These are phyloP conservation scores for Neosalanx taihuensis DNA, from an alignment of 2,797 vertebrate genomes.

Conservation along the genomic window DNA sequence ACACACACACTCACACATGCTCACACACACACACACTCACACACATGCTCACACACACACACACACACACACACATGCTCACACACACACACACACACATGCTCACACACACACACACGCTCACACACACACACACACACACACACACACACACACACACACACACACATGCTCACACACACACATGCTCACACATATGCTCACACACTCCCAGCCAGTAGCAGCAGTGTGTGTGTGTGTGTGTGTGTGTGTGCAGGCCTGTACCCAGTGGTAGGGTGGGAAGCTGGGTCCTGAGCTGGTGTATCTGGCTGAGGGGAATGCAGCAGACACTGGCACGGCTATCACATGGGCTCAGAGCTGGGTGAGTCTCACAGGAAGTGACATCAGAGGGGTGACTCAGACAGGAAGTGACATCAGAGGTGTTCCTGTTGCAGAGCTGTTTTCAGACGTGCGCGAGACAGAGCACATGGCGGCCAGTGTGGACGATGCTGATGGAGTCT, in stretches of 20 bases:
- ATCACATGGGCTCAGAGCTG: constrained; percentile 90
- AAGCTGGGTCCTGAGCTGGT: constrained; percentile 90
- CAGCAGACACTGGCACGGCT: constrained; percentile 85
- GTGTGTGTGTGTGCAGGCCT: constrained; percentile 70
- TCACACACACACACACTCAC: too few relatives aligned
- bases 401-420: constrained; percentile 9
- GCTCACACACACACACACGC: too few relatives aligned
- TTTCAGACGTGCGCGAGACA: constrained; percentile 82
- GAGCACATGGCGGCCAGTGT: constrained; percentile 84
- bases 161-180: not conserved
- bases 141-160: not conserved
- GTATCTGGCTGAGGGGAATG: constrained; percentile 88
- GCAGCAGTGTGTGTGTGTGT: too few relatives aligned
- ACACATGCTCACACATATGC: too few relatives aligned
- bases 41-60: too few relatives aligned
- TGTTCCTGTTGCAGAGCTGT: constrained; percentile 77
- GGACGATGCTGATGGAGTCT: constrained; percentile 87
- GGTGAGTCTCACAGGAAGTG: constrained; percentile 73
- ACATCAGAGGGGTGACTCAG: not conserved
- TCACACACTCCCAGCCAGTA: too few relatives aligned
- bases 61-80: too few relatives aligned
- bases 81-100: too few relatives aligned
- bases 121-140: too few relatives aligned
- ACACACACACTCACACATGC: too few relatives aligned
- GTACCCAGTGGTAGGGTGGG: constrained; percentile 94